Evolutionary conservation across 2,113 vertebrate species (phyloP).

Genomic region (Actenoides lindsayi): DNA sequence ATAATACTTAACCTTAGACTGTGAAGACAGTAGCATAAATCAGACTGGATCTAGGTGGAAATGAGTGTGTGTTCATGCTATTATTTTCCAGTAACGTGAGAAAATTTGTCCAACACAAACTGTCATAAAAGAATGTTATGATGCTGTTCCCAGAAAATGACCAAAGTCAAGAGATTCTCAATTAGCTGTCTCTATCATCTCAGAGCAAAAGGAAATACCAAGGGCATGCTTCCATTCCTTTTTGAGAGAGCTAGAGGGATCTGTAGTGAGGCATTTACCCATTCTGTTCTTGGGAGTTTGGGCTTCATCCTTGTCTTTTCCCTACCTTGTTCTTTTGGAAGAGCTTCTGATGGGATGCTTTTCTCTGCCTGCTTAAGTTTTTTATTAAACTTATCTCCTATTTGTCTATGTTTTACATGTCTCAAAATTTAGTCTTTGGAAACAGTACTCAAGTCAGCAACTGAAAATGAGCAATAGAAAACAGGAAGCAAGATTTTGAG

Average conservation of each 20-base stretch:
- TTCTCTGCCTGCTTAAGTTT: neutral
- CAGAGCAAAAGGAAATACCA: neutral
- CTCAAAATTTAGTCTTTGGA: neutral
- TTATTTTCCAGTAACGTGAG: constrained; percentile 53
- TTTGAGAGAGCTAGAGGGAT: neutral
- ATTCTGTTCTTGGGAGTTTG: neutral
- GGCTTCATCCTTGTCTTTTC: neutral
- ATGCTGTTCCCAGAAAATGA: neutral
- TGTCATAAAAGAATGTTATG: neutral
- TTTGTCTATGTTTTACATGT: neutral
- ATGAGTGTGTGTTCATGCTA: neutral
- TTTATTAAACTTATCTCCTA: neutral
- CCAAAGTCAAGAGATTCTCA: neutral
- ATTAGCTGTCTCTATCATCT: neutral
- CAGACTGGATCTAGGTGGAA: constrained; percentile 52
- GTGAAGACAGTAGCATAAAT: constrained; percentile 64
- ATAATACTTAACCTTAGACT: constrained; percentile 49
- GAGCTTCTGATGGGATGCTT: neutral
- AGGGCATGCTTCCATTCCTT: neutral
- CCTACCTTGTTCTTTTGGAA: neutral
- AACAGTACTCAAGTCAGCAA: neutral
- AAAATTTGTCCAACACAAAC: constrained; percentile 40
- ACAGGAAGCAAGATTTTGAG: neutral
- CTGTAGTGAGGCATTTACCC: neutral
- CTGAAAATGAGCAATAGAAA: neutral